Evolutionary conservation across 2,113 vertebrate genomes (phyloP), one percentile per base, ranked within the genome.

Genomic region (Dinomys branickii): DNA sequence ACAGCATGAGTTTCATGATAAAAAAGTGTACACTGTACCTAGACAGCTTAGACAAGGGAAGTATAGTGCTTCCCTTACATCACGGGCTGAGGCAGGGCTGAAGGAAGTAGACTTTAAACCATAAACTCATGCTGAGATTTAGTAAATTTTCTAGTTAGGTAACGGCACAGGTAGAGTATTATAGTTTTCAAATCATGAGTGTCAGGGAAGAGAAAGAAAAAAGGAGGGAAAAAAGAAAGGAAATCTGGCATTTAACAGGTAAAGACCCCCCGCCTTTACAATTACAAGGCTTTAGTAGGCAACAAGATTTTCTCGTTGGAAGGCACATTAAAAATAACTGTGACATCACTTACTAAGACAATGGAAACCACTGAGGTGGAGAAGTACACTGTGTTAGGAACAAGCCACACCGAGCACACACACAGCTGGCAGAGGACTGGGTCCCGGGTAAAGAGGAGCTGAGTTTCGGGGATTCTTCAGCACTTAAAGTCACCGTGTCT

Each of bases 221-320:
- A 6, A 26, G 22, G 26, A 33, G 41, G 47, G 54, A 12, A 20
- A 19, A 28, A 54, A 50, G 38, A 26, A 84, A 50, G 22, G 59
- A 77, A 86, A 10, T 2, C 12, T 0, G 73, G 30, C 44, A 35
- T 3, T 94, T 24, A 35, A 26, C 12, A 86, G 26, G 91, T 59
- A 24, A 75, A 96, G 44, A 75, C 61, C 50, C 89, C 77, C 22
- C n/a, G n/a, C n/a, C 73, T 61, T 67, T 65, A 33, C 19, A 38
- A 59, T 90, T 38, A 94, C 13, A 81, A 44, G 33, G 33, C 16
- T 87, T 19, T n/a, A 44, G 58, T 28, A 83, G 41, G 54, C 85
- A 95, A 91, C n/a, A 78, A 20, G 83, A 94, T 82, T 97, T 97
- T 97, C 2, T 73, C 54, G 71, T 30, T 95, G 83, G 85, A 98